Conservation (phyloP, 2,797 vertebrate species). For the Macroramphosus scolopax region DNA sequence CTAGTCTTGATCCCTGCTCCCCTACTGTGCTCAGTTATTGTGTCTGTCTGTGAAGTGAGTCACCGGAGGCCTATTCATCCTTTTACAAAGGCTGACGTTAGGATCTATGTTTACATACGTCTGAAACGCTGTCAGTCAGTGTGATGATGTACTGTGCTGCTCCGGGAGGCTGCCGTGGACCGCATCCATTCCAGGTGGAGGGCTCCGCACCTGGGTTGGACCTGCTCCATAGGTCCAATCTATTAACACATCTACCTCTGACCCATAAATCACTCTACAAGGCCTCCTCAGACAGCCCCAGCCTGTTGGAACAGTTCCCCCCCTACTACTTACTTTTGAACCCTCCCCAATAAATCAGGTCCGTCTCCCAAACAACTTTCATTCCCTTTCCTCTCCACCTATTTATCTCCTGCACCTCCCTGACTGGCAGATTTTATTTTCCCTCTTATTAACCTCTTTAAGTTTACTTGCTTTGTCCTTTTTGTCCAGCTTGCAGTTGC, state of each 20-base stretch:
- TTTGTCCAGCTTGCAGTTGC: conserved; percentile 11
- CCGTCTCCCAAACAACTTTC: no score
- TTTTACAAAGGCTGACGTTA: conserved; percentile 37
- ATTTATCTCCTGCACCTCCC: conserved; percentile 35
- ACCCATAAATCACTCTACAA: conserved; percentile 79
- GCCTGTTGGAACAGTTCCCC: conserved; percentile 64
- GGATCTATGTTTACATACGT: conserved; percentile 49
- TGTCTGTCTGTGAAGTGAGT: conserved; percentile 35
- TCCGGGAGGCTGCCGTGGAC: conserved; percentile 33
- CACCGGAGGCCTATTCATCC: conserved; percentile 44
- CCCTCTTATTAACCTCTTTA: conserved; percentile 7
- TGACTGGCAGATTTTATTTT: conserved; percentile 30
- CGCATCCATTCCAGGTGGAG: conserved; percentile 44
- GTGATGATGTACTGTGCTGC: conserved; percentile 39
- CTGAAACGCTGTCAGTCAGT: conserved; percentile 39
- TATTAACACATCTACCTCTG: conserved; percentile 74
- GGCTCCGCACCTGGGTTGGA: conserved; percentile 59
- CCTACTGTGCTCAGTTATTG: conserved; percentile 23
- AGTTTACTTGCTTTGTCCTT: conserved; percentile 4
- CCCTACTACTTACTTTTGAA: conserved; percentile 56
- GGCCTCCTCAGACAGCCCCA: conserved; percentile 57
- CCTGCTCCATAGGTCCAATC: conserved; percentile 67
- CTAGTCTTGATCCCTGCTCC: conserved; percentile 15
- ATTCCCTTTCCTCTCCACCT: conserved; percentile 36
- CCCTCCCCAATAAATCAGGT: conserved; percentile 68